phyloP scores from a whole-genome alignment of 2,113 vertebrate genomes.

The Xenopus laevis region DNA sequence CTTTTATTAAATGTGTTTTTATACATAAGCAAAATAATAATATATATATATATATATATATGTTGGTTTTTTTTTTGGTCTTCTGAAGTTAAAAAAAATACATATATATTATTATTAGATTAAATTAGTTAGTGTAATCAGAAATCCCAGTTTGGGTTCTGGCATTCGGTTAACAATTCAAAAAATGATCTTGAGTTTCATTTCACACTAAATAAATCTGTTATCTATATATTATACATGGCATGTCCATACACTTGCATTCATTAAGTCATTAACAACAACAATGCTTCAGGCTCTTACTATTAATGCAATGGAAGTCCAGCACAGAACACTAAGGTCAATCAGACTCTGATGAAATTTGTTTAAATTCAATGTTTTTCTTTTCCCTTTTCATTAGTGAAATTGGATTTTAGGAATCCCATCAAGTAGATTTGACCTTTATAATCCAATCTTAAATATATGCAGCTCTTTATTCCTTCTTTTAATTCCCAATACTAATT shows the following conservation, averaged over 20 bases:
- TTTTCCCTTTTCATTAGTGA: background rate
- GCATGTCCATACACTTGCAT: background rate
- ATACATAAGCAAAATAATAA: no score
- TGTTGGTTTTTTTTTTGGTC: no score
- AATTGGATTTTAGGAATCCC: constrained; percentile 29
- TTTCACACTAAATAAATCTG: background rate
- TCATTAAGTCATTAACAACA: background rate
- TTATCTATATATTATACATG: background rate
- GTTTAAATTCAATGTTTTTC: constrained; percentile 23
- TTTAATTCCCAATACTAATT: constrained; percentile 16
- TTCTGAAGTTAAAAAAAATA: no score
- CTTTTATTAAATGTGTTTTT: no score
- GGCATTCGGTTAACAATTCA: no score
- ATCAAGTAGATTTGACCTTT: constrained; percentile 36
- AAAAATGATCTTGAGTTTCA: no score
- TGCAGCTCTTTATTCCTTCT: background rate
- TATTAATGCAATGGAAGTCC: constrained; percentile 4
- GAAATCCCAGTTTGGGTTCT: no score
- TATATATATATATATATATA: no score
- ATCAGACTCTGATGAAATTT: background rate
- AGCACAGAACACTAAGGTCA: constrained; percentile 11
- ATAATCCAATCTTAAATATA: constrained; percentile 24
- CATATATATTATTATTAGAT: no score
- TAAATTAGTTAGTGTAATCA: no score
- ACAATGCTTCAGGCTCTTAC: background rate